A percentile compares a stretch with the other conserved stretches of the same genome.
These are phyloP conservation scores for Pelecanoides urinatrix DNA, from an alignment of 2,113 vertebrate species.

Conservation along the genomic window DNA sequence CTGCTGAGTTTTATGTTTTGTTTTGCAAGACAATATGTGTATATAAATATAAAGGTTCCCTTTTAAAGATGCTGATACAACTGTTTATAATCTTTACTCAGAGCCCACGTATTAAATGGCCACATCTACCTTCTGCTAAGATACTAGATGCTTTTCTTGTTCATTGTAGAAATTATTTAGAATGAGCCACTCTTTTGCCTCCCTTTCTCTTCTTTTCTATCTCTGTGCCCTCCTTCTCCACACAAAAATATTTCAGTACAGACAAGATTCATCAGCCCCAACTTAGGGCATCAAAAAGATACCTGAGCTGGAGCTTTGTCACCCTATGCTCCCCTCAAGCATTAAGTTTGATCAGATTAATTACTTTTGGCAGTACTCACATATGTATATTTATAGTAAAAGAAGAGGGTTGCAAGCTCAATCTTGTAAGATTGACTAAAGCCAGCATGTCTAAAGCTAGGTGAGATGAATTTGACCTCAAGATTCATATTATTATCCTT, in stretches of 20 bases:
- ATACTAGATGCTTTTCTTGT: not conserved
- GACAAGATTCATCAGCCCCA: not conserved
- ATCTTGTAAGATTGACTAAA: not conserved
- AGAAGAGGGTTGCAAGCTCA: not conserved
- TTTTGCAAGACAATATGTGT: not conserved
- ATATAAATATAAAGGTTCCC: constrained; percentile 5
- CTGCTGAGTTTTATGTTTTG: constrained; percentile 38
- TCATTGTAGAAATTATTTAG: not conserved
- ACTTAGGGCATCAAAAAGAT: not conserved
- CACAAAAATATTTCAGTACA: not conserved
- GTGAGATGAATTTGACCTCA: not conserved
- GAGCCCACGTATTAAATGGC: not conserved
- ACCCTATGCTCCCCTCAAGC: not conserved
- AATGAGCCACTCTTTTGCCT: not conserved
- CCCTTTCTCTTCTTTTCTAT: not conserved
- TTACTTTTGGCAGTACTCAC: not conserved
- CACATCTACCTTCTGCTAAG: constrained; percentile 29
- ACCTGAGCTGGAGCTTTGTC: not conserved
- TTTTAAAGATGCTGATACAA: constrained; percentile 13
- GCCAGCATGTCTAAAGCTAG: not conserved
- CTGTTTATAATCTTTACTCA: not conserved
- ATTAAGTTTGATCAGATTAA: not conserved
- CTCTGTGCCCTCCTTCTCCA: not conserved
- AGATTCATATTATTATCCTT: not conserved
- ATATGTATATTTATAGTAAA: not conserved